Percentiles rank a stretch among this genome's conserved stretches.
These are phyloP conservation scores for Oryzias curvinotus DNA, from an alignment of 2,113 vertebrate species.

Conservation along the genomic window DNA sequence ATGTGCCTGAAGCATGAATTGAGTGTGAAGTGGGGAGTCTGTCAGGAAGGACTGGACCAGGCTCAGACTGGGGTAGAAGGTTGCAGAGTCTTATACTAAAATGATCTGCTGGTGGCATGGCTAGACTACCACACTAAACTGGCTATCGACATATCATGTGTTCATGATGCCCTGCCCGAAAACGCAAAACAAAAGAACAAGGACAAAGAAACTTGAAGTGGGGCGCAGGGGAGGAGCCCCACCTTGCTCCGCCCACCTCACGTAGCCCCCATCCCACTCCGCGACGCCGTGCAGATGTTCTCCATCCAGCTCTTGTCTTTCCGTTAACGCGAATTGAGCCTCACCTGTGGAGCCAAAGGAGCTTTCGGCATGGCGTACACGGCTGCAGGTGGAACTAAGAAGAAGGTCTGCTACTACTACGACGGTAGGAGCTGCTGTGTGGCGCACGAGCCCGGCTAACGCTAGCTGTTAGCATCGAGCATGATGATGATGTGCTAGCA, in stretches of 20 bases:
- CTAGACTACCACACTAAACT: too few relatives aligned
- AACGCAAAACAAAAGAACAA: too few relatives aligned
- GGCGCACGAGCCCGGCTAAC: slow-evolving; percentile 16
- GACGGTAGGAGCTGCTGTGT: slow-evolving; percentile 74
- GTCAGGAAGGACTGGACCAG: too few relatives aligned
- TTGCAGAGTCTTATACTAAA: too few relatives aligned
- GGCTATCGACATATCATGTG: too few relatives aligned
- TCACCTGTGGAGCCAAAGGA: slow-evolving; percentile 2
- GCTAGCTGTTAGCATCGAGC: slow-evolving; percentile 17
- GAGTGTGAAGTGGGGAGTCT: too few relatives aligned
- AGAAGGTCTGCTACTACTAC: slow-evolving; percentile 94
- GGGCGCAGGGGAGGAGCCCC: too few relatives aligned
- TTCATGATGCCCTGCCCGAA: too few relatives aligned
- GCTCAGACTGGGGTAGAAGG: too few relatives aligned
- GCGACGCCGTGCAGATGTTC: background rate
- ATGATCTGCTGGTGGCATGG: too few relatives aligned
- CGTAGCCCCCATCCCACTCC: slow-evolving; percentile 18
- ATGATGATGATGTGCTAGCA: too few relatives aligned
- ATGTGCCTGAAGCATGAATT: too few relatives aligned
- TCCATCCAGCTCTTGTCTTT: background rate
- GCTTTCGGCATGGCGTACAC: slow-evolving; percentile 82
- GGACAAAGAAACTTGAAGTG: background rate
- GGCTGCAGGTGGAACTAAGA: slow-evolving; percentile 83
- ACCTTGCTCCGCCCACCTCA: background rate
- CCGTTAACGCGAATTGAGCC: background rate